A percentile compares a stretch with the other conserved stretches of the same genome.
Evolutionary conservation across 2,113 vertebrate genomes (phyloP).

Genomic region (Psophia crepitans): DNA sequence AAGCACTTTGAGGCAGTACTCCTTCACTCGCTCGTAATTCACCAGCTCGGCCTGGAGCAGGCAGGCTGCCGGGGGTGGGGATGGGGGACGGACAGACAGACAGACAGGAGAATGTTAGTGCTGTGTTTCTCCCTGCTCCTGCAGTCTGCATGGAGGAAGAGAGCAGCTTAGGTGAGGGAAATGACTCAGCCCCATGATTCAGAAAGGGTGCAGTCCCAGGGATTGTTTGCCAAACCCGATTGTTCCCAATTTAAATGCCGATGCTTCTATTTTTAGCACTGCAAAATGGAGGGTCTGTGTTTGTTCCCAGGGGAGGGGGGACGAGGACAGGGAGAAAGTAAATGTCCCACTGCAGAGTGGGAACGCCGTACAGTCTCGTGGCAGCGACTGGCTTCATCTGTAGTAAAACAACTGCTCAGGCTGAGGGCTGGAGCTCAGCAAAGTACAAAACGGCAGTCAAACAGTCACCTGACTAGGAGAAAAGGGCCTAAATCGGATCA

Average conservation of each 20-base stretch:
- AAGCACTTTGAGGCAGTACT: constrained; percentile 97
- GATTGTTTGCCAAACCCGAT: neutral
- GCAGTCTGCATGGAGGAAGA: neutral
- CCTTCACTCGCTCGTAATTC: constrained; percentile 97
- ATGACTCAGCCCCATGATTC: neutral
- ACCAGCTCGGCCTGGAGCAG: constrained; percentile 97
- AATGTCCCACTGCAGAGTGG: neutral
- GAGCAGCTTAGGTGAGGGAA: constrained; percentile 27
- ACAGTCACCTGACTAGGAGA: neutral
- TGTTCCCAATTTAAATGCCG: neutral
- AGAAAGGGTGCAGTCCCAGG: neutral
- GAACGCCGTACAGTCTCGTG: neutral
- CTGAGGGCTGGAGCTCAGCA: neutral
- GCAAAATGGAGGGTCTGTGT: neutral
- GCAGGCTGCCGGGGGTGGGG: constrained; percentile 78
- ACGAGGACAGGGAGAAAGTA: neutral
- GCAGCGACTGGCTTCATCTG: neutral
- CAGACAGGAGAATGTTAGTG: neutral
- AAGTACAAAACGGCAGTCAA: neutral
- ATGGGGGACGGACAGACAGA: neutral
- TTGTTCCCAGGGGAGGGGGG: neutral
- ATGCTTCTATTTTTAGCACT: neutral
- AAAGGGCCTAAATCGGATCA: neutral
- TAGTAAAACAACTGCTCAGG: neutral
- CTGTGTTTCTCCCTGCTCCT: neutral